A percentile compares a stretch with the other conserved stretches of the same genome.
Evolutionary conservation across 1,140 invertebrate genomes (phyloP).

Genomic region (Zaprionus capensis): DNA sequence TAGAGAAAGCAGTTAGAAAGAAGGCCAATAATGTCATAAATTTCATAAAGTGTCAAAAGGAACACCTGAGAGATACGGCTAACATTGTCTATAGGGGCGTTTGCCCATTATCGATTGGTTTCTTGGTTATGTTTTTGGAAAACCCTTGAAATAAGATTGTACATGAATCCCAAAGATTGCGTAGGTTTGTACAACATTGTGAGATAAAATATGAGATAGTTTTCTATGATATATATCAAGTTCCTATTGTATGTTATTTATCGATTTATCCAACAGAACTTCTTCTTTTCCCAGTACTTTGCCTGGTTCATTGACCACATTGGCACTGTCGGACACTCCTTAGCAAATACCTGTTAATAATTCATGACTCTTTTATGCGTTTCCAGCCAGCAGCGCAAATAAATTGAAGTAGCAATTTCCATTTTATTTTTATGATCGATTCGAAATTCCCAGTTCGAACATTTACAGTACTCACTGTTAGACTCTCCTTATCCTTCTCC

Average conservation of each 20-base stretch:
- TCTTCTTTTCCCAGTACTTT: conserved; percentile 5
- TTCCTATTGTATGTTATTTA: background rate
- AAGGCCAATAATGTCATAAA: conserved; percentile 77
- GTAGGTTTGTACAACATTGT: background rate
- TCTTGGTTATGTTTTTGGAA: conserved; percentile 1
- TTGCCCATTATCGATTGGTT: conserved; percentile 41
- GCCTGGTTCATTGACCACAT: conserved; percentile 64
- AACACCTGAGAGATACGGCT: conserved; percentile 60
- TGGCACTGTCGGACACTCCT: conserved; percentile 24
- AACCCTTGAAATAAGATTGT: background rate
- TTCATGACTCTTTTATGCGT: conserved; percentile 74
- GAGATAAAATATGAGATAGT: background rate
- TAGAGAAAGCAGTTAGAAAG: conserved; percentile 44
- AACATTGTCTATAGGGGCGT: conserved; percentile 59
- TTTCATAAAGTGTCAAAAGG: conserved; percentile 81
- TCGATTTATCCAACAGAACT: background rate
- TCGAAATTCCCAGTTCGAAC: conserved; percentile 76
- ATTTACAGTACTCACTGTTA: conserved; percentile 44
- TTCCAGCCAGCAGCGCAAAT: conserved; percentile 63
- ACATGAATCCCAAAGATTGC: background rate
- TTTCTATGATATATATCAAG: too few species aligned
- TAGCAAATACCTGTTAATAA: conserved; percentile 73
- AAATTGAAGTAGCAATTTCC: conserved; percentile 72
- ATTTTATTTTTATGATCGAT: conserved; percentile 80
- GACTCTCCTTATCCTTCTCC: background rate